Conservation (phyloP, 2,797 vertebrate genomes). For the Gouania willdenowi region DNA sequence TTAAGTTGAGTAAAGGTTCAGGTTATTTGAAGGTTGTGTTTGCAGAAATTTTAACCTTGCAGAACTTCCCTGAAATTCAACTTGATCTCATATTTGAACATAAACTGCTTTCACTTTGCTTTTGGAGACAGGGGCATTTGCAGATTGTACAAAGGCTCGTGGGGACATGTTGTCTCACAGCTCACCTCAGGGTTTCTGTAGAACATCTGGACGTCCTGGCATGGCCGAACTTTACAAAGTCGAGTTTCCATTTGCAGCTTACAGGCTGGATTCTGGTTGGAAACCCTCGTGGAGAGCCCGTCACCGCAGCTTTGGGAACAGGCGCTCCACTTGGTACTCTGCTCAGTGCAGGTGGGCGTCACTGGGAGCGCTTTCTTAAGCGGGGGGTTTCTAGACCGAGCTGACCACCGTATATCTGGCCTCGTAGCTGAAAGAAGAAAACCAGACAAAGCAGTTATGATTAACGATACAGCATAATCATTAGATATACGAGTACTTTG, state of each 20-base stretch:
- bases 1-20: too few relatives aligned
- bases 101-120: too few relatives aligned
- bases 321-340: constrained; percentile 85
- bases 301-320: constrained; percentile 88
- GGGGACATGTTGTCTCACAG: too few relatives aligned
- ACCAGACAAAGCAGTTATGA: constrained; percentile 5
- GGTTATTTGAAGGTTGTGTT: too few relatives aligned
- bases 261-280: constrained; percentile 87
- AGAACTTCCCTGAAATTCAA: too few relatives aligned
- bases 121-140: too few relatives aligned
- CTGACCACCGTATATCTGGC: constrained; percentile 30
- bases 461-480: too few relatives aligned
- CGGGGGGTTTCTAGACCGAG: constrained; percentile 17
- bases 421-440: constrained; percentile 52
- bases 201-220: constrained; percentile 29
- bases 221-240: constrained; percentile 81
- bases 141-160: too few relatives aligned
- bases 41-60: too few relatives aligned
- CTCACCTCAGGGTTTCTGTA: constrained; percentile 54
- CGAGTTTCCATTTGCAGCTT: constrained; percentile 83
- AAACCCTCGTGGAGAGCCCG: constrained; percentile 84
- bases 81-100: too few relatives aligned
- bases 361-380: constrained; percentile 10
- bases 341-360: constrained; percentile 58
- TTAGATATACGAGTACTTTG: too few relatives aligned